Base-by-base conservation (phyloP, 2,888 invertebrate species). In the Neria commutata region DNA sequence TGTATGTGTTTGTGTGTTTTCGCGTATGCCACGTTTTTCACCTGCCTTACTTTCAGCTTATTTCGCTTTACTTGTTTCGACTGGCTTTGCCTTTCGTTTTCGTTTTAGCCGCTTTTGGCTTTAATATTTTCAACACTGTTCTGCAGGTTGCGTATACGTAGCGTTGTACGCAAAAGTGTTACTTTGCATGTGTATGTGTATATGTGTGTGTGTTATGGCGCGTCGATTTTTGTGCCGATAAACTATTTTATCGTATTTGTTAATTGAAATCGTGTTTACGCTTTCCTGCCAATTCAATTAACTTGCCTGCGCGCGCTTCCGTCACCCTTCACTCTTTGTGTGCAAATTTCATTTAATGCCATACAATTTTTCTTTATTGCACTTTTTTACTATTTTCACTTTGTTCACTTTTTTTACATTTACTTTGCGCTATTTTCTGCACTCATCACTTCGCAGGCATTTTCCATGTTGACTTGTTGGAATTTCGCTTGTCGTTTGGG, bases 381-480 rank as follows among this genome's bases (percentile, higher is more conserved):
- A 54, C 58, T 61, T 17, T 40, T 29, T 51, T 48, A 58, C 52
- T 26, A 45, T 55, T 54, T 47, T 23, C 56, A 47, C 33, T 53
- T 47, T 40, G 33, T 25, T n/a, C n/a, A 3, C n/a, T 17, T 40
- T 26, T 19, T 26, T 53, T 53, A 45, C 24, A 52, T 52, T 23
- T 40, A 24, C 16, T 40, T 40, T 11, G 40, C 37, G 19, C 48
- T 26, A 26, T 48, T 25, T 48, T 26, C n/a, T 47, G 2, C 21
- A n/a, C n/a, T 19, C 19, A 40, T 8, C 19, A 40, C 16, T 17
- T n/a, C 19, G 37, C 55, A 55, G 25, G 23, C 52, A 50, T 61
- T 61, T 55, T 52, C 37, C 45, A 34, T 47, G 57, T 61, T 58
- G 54, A 54, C 58, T 54, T 51, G 51, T 54, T 59, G 46, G 51